Base-by-base conservation (phyloP, 2,113 vertebrate species). In the Naja naja region DNA sequence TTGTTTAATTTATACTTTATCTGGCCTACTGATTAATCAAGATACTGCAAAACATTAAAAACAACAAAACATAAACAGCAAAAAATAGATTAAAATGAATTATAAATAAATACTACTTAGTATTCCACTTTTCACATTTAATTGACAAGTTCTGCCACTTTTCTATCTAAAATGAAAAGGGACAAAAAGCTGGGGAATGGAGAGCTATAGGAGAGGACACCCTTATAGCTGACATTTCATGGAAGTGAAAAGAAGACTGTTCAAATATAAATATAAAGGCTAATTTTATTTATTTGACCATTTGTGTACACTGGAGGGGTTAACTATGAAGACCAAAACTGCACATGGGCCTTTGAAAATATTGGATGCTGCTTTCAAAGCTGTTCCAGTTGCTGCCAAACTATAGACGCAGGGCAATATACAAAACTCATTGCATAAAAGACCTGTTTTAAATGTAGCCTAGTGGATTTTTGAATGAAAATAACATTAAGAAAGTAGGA, bases 261-360 rank as follows among this genome's bases (percentile, higher is more conserved):
- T 0, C 0, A 30, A 60, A 1, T n/a, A 5, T 0, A 1, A 23
- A 69, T n/a, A 5, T 0, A 1, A 27, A 85, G 2, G 45, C 90
- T 0, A 1, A 0, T 0, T 25, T 8, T 10, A 0, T 9, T 1
- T 93, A 93, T 88, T 47, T 89, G 45, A 45, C 1, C 3, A 47
- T 27, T 22, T 23, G 0, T 55, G 4, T 2, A 91, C 85, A 90
- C 34, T 81, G 34, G 69, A 81, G 18, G 18, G 16, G 69, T 81
- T 39, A 81, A 81, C 18, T 81, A 39, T 81, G 69, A 81, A 81
- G 34, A 81, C 34, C 74, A 81, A 81, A 81, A 39, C 18, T 18
- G 22, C 34, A 39, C 34, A 39, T 39, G 74, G 34, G 34, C 18
- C 74, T 22, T 81, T 43, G 74, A 81, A 81, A 81, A 81, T 8